Percentiles rank a stretch among this genome's conserved stretches.
phyloP scores from a whole-genome alignment of 92 coral and sea anemone genomes.

The Porites divaricata region DNA sequence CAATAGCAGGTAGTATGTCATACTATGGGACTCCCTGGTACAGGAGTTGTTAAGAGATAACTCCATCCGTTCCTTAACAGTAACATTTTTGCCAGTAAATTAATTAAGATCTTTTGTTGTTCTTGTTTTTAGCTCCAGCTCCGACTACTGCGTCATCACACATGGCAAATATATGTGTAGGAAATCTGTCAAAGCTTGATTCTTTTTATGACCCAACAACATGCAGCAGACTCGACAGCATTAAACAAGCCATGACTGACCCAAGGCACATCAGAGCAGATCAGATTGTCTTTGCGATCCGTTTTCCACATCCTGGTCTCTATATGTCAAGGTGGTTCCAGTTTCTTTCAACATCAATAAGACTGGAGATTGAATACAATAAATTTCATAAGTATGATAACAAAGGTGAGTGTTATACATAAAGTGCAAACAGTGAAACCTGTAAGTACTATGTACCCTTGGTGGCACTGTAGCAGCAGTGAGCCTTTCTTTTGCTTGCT shows the following conservation, averaged over 20 bases:
- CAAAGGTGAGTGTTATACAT: conserved; percentile 18
- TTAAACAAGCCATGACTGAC: conserved; percentile 49
- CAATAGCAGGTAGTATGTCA: no score
- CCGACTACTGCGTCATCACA: conserved; percentile 81
- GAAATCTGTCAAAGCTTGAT: conserved; percentile 11
- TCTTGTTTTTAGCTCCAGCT: conserved; percentile 69
- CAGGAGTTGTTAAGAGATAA: no score
- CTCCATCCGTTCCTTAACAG: no score
- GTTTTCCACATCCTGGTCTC: conserved; percentile 78
- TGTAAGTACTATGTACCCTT: not conserved
- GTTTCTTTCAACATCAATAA: conserved; percentile 73
- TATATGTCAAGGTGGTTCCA: conserved; percentile 88
- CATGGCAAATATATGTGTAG: conserved; percentile 66
- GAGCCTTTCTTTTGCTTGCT: no score
- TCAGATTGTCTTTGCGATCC: conserved; percentile 79
- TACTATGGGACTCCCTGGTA: no score
- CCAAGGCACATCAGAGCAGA: conserved; percentile 21
- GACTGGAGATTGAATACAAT: conserved; percentile 58
- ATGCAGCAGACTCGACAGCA: conserved; percentile 41
- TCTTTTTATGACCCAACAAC: conserved; percentile 51
- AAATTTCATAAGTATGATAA: conserved; percentile 19
- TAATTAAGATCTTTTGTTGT: not conserved
- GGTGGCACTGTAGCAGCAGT: no score
- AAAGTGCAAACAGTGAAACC: not conserved
- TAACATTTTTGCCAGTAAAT: not conserved